Conservation (phyloP, 2,113 vertebrate genomes). For the Xenus cinereus region DNA sequence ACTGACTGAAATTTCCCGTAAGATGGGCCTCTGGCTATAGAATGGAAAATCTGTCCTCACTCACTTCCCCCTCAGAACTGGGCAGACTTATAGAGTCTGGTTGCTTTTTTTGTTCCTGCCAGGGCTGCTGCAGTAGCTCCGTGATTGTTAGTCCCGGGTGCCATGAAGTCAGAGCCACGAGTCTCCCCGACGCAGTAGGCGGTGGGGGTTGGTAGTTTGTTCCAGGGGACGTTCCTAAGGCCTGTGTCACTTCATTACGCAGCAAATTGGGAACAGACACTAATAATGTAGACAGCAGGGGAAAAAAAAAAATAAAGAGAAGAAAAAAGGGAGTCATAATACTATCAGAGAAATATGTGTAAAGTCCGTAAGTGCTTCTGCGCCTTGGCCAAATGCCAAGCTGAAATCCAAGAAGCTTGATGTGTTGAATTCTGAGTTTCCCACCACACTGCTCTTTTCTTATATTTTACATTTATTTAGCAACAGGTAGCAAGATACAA, state of each 20-base stretch:
- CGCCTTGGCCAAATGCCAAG: neutral
- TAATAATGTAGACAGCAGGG: neutral
- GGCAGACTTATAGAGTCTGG: neutral
- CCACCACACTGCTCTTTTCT: neutral
- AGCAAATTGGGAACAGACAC: neutral
- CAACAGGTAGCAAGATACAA: neutral
- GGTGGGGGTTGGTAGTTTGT: neutral
- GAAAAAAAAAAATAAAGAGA: neutral
- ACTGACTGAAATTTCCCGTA: constrained; percentile 32
- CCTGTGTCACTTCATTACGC: neutral
- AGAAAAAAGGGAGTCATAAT: neutral
- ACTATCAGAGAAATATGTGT: neutral
- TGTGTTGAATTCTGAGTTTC: constrained; percentile 8
- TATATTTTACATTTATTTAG: constrained; percentile 34
- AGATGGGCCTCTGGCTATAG: constrained; percentile 18
- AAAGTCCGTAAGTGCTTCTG: neutral
- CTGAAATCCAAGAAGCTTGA: constrained; percentile 1
- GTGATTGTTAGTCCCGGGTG: neutral
- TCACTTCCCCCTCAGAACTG: neutral
- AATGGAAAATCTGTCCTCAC: constrained; percentile 62
- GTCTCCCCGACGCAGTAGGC: neutral
- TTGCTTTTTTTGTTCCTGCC: neutral
- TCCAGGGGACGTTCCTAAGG: neutral
- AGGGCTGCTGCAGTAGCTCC: neutral
- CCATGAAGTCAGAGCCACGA: neutral